A percentile compares a stretch with the other conserved stretches of the same genome.
phyloP scores from a whole-genome alignment of 2,113 vertebrate genomes.

The Bostrychus sinensis region DNA sequence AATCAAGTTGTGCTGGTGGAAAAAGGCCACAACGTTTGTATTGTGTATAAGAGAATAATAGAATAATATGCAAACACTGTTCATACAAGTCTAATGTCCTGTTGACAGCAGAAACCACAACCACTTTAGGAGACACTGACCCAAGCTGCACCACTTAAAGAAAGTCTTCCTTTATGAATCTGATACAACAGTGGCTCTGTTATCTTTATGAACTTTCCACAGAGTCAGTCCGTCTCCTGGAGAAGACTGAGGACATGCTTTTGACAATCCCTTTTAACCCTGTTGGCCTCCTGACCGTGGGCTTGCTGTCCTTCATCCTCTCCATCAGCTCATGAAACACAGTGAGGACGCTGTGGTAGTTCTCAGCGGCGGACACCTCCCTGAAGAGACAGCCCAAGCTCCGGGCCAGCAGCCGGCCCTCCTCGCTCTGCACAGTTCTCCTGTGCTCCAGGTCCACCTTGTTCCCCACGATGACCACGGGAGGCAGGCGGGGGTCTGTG shows the following conservation, averaged over 20 bases:
- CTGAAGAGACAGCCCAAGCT: slow-evolving; percentile 85
- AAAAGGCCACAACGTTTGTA: too few relatives aligned
- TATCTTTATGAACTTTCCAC: slow-evolving; percentile 48
- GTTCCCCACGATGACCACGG: slow-evolving; percentile 87
- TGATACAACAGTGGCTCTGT: too few relatives aligned
- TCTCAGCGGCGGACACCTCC: slow-evolving; percentile 86
- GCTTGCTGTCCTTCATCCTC: slow-evolving; percentile 78
- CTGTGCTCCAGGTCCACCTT: slow-evolving; percentile 85
- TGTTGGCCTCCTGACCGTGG: slow-evolving; percentile 75
- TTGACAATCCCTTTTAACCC: slow-evolving; percentile 85
- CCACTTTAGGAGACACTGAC: too few relatives aligned
- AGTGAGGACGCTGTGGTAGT: slow-evolving; percentile 84
- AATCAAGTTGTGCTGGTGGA: too few relatives aligned
- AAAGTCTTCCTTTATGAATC: too few relatives aligned
- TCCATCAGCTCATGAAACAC: slow-evolving; percentile 84
- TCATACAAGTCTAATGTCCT: too few relatives aligned
- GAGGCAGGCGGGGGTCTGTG: slow-evolving; percentile 78
- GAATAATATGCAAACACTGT: too few relatives aligned
- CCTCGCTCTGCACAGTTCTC: slow-evolving; percentile 83
- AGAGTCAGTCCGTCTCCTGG: slow-evolving; percentile 86
- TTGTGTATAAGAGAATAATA: too few relatives aligned
- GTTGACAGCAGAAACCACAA: too few relatives aligned
- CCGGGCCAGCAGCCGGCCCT: slow-evolving; percentile 85
- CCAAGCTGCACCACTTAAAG: too few relatives aligned
- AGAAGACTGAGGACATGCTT: slow-evolving; percentile 85